Evolutionary conservation across 2,797 vertebrate genomes (phyloP), one percentile per base, ranked within the genome.

Genomic region (Falco peregrinus): DNA sequence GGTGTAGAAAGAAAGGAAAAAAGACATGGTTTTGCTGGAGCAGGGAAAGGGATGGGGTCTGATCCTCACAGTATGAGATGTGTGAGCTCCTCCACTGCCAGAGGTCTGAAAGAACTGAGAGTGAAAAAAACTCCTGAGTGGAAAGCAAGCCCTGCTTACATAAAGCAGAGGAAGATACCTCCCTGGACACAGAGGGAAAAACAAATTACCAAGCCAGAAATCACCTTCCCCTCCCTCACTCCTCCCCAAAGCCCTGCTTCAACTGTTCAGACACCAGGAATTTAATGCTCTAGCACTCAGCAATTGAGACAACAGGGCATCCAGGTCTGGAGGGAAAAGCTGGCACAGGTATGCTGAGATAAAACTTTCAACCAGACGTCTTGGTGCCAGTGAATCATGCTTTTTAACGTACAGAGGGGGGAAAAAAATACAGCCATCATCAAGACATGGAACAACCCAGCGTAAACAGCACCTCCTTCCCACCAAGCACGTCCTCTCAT

Each of bases 181-280:
- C 91, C 91, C 68, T 80, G 88, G 88, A 93, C 96, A 93, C 86
- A 65, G 86, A 89, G 68, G 68, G 45, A 48, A 95, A 93, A 95
- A 94, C 86, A 96, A 95, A 96, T 96, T 96, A 96, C 93, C 81
- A 75, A 83, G 90, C 90, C 80, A 93, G 85, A 96, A 95, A 94
- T 94, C 81, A 83, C 84, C 80, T 95, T 90, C 45, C 37, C n/a
- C 59, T 93, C 64, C 78, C 75, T 95, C 59, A 7, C 60, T 84
- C 67, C 86, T 91, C 82, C 89, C 56, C 75, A 83, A 73, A 92
- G 88, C 24, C 75, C 45, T 2, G 11, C 71, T 90, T 41, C 51
- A 41, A 5, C 48, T 61, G 51, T 68, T 93, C 83, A 89, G 81
- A 77, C 56, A 84, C 24, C 74, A 77, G 90, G 82, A 96, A 94